Evolutionary conservation across 2,888 invertebrate genomes (phyloP).

Genomic region (Muschampia plurimacula): DNA sequence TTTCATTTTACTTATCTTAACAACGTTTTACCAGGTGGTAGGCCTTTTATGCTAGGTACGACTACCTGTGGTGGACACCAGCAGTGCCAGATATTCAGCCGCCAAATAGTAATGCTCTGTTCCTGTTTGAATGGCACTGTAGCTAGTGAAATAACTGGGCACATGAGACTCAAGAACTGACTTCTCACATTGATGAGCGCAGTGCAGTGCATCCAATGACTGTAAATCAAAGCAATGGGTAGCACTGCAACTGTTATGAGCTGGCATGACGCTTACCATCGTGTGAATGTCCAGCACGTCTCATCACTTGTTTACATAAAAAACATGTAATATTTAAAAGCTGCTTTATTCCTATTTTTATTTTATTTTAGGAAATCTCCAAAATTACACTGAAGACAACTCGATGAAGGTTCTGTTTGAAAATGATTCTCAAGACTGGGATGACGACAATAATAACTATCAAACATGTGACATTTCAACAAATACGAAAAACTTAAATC

Average conservation of each 20-base stretch:
- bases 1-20: slow-evolving; percentile 14
- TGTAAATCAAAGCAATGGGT: no score
- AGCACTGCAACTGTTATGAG: no score
- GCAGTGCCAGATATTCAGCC: slow-evolving; percentile 11
- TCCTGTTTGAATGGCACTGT: no score
- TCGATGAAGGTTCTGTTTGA: slow-evolving; percentile 36
- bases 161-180: no score
- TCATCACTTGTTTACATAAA: slow-evolving; percentile 9
- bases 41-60: slow-evolving; percentile 15
- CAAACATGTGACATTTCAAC: slow-evolving; percentile 40
- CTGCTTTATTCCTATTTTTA: slow-evolving; percentile 18
- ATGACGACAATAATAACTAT: slow-evolving; percentile 34
- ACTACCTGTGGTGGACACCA: slow-evolving; percentile 13
- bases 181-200: no score
- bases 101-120: slow-evolving; percentile 7
- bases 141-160: no score
- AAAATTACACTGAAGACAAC: slow-evolving; percentile 25
- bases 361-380: slow-evolving; percentile 15
- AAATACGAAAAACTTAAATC: slow-evolving; percentile 36
- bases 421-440: slow-evolving; percentile 41
- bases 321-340: slow-evolving; percentile 18
- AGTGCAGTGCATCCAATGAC: no score
- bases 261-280: no score
- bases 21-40: slow-evolving; percentile 18
- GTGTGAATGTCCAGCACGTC: no score